Conservation (phyloP, 2,888 invertebrate genomes). For the Harpalus rubripes region DNA sequence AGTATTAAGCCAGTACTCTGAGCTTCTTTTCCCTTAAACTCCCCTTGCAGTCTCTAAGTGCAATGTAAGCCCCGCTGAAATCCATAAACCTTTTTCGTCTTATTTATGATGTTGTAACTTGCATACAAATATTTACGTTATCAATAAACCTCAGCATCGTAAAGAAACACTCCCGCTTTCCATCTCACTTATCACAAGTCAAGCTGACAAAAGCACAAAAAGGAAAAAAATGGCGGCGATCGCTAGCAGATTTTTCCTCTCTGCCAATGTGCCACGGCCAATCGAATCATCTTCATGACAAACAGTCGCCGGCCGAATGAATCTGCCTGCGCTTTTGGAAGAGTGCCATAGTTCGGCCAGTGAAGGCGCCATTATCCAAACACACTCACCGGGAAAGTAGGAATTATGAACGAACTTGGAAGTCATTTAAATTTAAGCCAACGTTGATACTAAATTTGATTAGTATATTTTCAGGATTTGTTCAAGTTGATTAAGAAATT, state of each 20-base stretch:
- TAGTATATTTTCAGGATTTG: too few relatives aligned
- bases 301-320: constrained; percentile 20
- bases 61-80: not conserved
- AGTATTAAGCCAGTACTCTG: not conserved
- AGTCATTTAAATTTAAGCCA: not conserved
- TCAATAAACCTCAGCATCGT: constrained; percentile 45
- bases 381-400: not conserved
- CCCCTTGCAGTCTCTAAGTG: not conserved
- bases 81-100: constrained; percentile 34
- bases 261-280: constrained; percentile 53
- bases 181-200: constrained; percentile 48
- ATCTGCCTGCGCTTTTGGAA: not conserved
- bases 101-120: constrained; percentile 38
- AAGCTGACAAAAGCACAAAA: constrained; percentile 48
- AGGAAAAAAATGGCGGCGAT: constrained; percentile 32
- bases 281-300: constrained; percentile 58
- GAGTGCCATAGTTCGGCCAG: not conserved
- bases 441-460: not conserved
- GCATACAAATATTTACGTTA: constrained; percentile 51
- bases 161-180: constrained; percentile 49
- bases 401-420: not conserved
- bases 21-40: not conserved
- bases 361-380: not conserved
- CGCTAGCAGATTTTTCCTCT: constrained; percentile 54
- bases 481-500: too few relatives aligned